Percentiles rank a stretch among this genome's conserved stretches.
Conservation (phyloP, 2,888 invertebrate genomes). For the Sclerodermus sp. region DNA sequence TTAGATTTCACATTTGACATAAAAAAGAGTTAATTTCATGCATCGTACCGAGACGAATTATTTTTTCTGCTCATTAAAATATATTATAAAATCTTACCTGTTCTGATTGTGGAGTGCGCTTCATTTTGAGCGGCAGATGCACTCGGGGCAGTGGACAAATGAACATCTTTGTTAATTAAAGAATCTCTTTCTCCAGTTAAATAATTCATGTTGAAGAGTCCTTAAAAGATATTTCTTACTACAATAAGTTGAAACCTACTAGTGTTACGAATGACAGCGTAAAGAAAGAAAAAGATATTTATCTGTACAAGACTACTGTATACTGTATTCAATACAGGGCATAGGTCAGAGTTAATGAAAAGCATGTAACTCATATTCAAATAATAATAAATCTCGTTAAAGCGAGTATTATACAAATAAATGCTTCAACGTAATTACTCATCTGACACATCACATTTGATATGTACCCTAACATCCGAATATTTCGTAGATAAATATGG, state of each 20-base stretch:
- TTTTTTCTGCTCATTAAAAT: constrained; percentile 2
- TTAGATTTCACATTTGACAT: too few relatives aligned
- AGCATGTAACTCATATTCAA: too few relatives aligned
- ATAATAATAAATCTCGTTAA: too few relatives aligned
- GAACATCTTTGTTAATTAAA: constrained; percentile 35
- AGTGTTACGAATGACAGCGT: neutral
- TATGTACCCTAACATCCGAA: too few relatives aligned
- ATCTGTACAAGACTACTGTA: neutral
- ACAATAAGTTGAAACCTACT: neutral
- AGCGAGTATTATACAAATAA: too few relatives aligned
- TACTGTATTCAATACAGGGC: neutral
- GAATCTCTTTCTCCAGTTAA: constrained; percentile 30
- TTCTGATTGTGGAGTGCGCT: constrained; percentile 20
- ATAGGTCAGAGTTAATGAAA: neutral
- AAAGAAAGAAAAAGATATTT: neutral
- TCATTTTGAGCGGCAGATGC: constrained; percentile 13
- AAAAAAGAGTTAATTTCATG: too few relatives aligned
- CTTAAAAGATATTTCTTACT: neutral
- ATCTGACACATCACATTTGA: too few relatives aligned
- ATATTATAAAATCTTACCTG: constrained; percentile 20
- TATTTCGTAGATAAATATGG: too few relatives aligned
- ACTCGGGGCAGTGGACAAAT: constrained; percentile 34
- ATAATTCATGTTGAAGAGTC: constrained; percentile 26
- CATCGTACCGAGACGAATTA: too few relatives aligned
- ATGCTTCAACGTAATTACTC: too few relatives aligned